phyloP scores from a whole-genome alignment of 2,113 vertebrate species.

The Rhabdornis inornatus region DNA sequence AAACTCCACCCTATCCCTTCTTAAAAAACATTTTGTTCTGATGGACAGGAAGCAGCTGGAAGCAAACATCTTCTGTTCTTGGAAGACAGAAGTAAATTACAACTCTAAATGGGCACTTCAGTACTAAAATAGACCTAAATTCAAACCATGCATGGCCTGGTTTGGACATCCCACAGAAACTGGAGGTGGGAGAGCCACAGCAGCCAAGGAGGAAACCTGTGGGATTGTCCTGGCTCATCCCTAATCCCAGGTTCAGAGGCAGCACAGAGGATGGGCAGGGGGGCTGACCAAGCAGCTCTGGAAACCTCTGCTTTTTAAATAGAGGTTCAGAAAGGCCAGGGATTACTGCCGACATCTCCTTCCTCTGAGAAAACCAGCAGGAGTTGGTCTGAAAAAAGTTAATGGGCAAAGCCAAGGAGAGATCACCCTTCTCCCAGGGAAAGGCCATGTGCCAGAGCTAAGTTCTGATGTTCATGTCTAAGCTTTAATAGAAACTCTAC shows the following conservation, averaged over 20 bases:
- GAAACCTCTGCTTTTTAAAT: slow-evolving; percentile 32
- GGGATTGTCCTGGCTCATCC: neutral
- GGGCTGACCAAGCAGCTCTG: slow-evolving; percentile 32
- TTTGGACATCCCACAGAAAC: neutral
- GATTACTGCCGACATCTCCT: neutral
- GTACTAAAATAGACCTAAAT: slow-evolving; percentile 31
- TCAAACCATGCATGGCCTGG: neutral
- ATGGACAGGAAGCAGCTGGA: slow-evolving; percentile 24
- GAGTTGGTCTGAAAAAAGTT: neutral
- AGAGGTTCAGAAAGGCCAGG: neutral
- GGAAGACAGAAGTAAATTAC: slow-evolving; percentile 42
- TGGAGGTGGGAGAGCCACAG: slow-evolving; percentile 11
- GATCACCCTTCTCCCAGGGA: neutral
- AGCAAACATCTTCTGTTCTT: neutral
- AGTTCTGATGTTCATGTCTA: neutral
- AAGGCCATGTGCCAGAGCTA: neutral
- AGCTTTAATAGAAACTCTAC: neutral
- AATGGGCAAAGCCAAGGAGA: neutral
- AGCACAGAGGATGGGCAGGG: neutral
- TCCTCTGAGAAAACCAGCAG: neutral
- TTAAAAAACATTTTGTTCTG: neutral
- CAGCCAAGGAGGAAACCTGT: neutral
- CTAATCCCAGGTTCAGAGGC: neutral
- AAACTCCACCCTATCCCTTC: neutral
- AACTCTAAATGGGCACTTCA: neutral